Evolutionary conservation across 1,140 invertebrate genomes (phyloP).

Genomic region (Bradynema listronoti): DNA sequence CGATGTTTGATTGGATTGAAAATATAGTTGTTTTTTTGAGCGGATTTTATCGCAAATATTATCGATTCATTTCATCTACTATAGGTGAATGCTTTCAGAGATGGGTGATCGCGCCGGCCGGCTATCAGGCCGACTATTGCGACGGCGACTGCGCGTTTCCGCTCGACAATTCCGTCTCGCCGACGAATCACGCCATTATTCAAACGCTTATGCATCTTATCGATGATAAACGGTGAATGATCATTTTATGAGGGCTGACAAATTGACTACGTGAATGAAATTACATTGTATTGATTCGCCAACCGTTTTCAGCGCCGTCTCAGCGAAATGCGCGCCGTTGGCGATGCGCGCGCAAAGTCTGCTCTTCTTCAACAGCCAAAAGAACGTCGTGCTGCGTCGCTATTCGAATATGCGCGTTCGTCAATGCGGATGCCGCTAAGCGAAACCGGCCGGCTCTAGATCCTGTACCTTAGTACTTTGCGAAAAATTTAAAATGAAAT

Average conservation of each 20-base stretch:
- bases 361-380: constrained; percentile 27
- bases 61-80: background rate
- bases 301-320: constrained; percentile 19
- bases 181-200: constrained; percentile 94
- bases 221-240: constrained; percentile 27
- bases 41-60: background rate
- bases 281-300: background rate
- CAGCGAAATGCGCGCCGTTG: constrained; percentile 25
- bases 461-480: too few relatives aligned
- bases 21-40: background rate
- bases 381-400: constrained; percentile 34
- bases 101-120: constrained; percentile 92
- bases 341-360: constrained; percentile 22
- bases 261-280: too few relatives aligned
- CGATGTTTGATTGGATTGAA: background rate
- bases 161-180: constrained; percentile 79
- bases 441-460: background rate
- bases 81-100: constrained; percentile 57
- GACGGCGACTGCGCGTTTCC: constrained; percentile 87
- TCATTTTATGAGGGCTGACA: constrained; percentile 2
- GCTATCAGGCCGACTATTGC: constrained; percentile 89
- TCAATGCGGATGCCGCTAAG: constrained; percentile 28
- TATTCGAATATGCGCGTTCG: constrained; percentile 32
- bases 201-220: constrained; percentile 78
- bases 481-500: too few relatives aligned